A percentile compares a stretch with the other conserved stretches of the same genome.
phyloP scores from a whole-genome alignment of 2,113 vertebrate species.

The Quiscalus mexicanus region DNA sequence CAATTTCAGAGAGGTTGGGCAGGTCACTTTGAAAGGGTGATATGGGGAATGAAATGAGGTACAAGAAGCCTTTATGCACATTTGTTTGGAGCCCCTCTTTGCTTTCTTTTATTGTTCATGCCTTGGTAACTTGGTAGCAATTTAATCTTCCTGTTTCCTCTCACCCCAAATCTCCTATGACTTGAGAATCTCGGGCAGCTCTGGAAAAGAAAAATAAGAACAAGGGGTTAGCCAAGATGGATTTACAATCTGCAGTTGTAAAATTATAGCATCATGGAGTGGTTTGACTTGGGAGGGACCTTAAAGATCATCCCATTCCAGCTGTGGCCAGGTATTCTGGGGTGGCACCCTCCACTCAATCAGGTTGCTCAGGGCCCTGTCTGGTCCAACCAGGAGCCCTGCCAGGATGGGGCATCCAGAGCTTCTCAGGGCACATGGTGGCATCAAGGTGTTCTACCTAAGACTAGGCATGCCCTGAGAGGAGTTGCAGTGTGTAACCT shows the following conservation, averaged over 20 bases:
- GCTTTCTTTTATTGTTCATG: not conserved
- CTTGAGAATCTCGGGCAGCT: not conserved
- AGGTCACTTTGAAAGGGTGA: not conserved
- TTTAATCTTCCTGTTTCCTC: not conserved
- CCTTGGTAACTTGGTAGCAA: not conserved
- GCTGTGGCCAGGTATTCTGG: not conserved
- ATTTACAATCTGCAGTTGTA: not conserved
- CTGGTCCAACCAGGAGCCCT: not conserved
- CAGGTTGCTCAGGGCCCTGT: not conserved
- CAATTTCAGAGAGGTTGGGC: not conserved
- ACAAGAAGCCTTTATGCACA: not conserved
- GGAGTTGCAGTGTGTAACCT: not conserved
- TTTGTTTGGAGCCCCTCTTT: not conserved
- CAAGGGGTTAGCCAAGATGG: not conserved
- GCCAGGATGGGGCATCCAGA: not conserved
- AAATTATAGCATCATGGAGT: not conserved
- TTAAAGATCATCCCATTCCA: not conserved
- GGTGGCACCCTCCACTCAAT: not conserved
- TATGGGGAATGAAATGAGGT: not conserved
- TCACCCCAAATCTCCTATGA: not conserved
- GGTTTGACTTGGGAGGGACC: not conserved
- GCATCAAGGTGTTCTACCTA: accelerated
- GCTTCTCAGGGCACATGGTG: not conserved
- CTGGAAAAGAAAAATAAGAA: not conserved
- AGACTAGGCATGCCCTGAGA: no score